Evolutionary conservation across 2,888 invertebrate species (phyloP).

Genomic region (Zonitis immaculata): DNA sequence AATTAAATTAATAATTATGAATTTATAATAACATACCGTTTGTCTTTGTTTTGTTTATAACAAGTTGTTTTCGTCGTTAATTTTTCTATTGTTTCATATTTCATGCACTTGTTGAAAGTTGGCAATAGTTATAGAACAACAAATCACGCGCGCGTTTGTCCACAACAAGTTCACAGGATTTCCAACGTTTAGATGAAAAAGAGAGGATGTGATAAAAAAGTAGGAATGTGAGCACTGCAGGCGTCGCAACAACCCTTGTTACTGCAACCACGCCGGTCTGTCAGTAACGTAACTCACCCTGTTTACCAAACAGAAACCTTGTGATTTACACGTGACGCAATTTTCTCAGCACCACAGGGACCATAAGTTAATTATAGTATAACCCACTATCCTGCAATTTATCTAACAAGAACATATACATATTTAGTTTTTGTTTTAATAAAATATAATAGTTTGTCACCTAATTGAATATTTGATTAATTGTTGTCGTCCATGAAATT

Average conservation of each 20-base stretch:
- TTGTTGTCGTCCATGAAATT: no score
- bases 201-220: conserved; percentile 8
- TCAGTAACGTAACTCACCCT: conserved; percentile 17
- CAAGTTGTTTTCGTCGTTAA: no score
- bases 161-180: conserved; percentile 8
- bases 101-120: conserved; percentile 14
- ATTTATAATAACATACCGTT: conserved; percentile 2
- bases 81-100: neutral
- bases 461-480: no score
- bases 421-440: no score
- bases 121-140: conserved; percentile 6
- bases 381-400: neutral
- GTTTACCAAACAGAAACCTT: conserved; percentile 10
- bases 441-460: no score
- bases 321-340: conserved; percentile 15
- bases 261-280: conserved; percentile 22
- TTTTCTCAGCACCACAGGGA: conserved; percentile 2
- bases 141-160: conserved; percentile 9
- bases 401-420: no score
- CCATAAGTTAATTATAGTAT: neutral
- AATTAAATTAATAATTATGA: neutral
- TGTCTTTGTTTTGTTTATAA: neutral
- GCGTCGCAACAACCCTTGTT: conserved; percentile 21
- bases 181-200: neutral
- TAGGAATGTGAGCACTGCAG: conserved; percentile 22